phyloP scores from a whole-genome alignment of 2,113 vertebrate species.

The Plectropomus leopardus region DNA sequence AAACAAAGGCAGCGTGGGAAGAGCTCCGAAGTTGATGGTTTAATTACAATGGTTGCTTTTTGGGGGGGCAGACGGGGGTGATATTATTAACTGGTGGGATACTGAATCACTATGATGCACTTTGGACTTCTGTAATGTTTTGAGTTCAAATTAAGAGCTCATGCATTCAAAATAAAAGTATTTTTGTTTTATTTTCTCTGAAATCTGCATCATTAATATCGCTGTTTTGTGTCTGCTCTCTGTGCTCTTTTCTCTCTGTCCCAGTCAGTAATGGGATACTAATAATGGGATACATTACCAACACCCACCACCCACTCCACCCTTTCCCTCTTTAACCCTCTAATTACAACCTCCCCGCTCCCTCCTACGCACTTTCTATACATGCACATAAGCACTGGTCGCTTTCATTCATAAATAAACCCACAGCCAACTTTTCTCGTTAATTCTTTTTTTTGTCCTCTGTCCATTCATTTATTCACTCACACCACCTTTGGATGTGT shows the following conservation, averaged over 20 bases:
- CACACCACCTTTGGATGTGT: neutral
- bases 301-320: constrained; percentile 1
- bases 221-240: neutral
- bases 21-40: constrained; percentile 54
- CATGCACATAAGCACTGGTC: constrained; percentile 1
- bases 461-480: neutral
- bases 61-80: constrained; percentile 2
- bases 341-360: neutral
- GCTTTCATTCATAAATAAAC: constrained; percentile 48
- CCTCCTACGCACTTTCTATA: neutral
- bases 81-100: constrained; percentile 54
- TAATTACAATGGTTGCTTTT: constrained; percentile 73
- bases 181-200: neutral
- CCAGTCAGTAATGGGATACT: neutral
- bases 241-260: constrained; percentile 8
- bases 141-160: neutral
- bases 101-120: constrained; percentile 48
- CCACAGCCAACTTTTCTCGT: neutral
- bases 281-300: constrained; percentile 21
- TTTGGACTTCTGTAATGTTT: constrained; percentile 10
- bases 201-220: neutral
- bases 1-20: constrained; percentile 70
- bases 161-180: neutral
- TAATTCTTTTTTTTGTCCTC: neutral
- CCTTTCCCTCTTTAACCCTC: neutral